phyloP scores from a whole-genome alignment of 2,888 invertebrate species.

The Drosophila nigritarsus region DNA sequence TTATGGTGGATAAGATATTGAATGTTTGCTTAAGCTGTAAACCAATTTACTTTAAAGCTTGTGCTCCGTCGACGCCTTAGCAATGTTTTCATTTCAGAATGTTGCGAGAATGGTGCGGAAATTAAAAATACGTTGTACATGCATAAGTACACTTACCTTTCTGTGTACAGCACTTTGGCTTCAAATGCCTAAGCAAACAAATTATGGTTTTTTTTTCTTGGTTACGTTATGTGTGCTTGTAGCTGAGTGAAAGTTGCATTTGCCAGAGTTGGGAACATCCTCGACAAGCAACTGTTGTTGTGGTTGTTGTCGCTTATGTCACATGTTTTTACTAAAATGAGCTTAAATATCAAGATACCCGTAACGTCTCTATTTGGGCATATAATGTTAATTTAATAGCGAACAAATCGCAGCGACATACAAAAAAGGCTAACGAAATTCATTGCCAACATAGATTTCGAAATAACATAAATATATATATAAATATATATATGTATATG shows the following conservation, averaged over 20 bases:
- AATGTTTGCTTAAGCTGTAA: conserved; percentile 44
- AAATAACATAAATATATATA: conserved; percentile 8
- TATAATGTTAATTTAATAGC: conserved; percentile 46
- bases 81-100: conserved; percentile 41
- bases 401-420: conserved; percentile 27
- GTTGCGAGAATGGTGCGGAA: conserved; percentile 39
- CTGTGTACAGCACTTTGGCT: conserved; percentile 7
- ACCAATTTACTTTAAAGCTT: conserved; percentile 44
- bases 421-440: conserved; percentile 27
- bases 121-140: conserved; percentile 27
- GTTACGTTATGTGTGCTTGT: not conserved
- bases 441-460: conserved; percentile 25
- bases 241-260: conserved; percentile 55
- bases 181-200: conserved; percentile 33
- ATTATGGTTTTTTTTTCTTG: not conserved
- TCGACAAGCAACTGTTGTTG: conserved; percentile 1
- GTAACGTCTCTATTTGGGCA: conserved; percentile 22
- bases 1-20: conserved; percentile 7
- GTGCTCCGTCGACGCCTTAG: conserved; percentile 41
- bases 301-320: conserved; percentile 53
- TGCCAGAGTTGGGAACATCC: conserved; percentile 41
- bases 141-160: not conserved
- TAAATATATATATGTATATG: not conserved
- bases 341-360: conserved; percentile 15
- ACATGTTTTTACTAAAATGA: conserved; percentile 50